phyloP scores from a whole-genome alignment of 1,140 invertebrate species.

The Bombus superbus region DNA sequence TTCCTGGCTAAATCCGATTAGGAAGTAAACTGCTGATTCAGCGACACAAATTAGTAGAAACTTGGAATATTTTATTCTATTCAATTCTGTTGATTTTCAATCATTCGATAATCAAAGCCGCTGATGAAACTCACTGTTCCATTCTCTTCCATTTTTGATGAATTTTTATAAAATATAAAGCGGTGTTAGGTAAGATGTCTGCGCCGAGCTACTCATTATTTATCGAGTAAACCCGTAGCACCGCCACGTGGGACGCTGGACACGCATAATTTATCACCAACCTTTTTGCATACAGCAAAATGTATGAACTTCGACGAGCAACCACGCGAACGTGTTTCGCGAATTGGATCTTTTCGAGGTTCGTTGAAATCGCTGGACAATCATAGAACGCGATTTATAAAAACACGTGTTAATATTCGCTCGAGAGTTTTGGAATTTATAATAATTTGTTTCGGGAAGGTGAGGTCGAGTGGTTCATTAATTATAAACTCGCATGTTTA shows the following conservation, averaged over 20 bases:
- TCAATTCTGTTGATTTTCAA: not conserved
- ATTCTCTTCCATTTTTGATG: not conserved
- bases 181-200: not conserved
- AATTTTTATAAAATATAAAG: not conserved
- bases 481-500: not conserved
- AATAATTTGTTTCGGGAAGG: not conserved
- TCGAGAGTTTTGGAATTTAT: not conserved
- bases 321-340: constrained; percentile 6
- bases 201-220: constrained; percentile 59
- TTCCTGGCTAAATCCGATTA: not conserved
- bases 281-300: constrained; percentile 50
- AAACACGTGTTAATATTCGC: not conserved
- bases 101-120: constrained; percentile 23
- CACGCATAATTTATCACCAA: constrained; percentile 68
- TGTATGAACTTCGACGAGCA: constrained; percentile 35
- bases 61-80: not conserved
- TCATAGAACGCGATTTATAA: not conserved
- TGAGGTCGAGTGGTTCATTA: not conserved
- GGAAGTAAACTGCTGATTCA: not conserved
- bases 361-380: too few relatives aligned
- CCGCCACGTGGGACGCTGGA: constrained; percentile 63
- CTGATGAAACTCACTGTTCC: not conserved
- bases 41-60: not conserved
- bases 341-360: not conserved
- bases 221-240: constrained; percentile 58